phyloP scores from a whole-genome alignment of 2,797 vertebrate genomes.

The Mormyrus proboscirostris region DNA sequence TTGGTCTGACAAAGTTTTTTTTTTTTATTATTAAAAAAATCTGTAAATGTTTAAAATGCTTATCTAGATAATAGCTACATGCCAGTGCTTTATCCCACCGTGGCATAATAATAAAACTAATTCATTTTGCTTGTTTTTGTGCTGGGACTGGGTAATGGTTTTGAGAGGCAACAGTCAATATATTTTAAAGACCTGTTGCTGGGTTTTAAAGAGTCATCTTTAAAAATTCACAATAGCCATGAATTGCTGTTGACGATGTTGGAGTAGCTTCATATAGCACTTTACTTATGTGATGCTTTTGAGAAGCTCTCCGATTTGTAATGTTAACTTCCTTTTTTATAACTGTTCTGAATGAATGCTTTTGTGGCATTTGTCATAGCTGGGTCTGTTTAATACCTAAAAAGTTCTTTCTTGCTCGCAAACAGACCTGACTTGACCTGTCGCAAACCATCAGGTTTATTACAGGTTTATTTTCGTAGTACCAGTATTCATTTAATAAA shows the following conservation, averaged over 20 bases:
- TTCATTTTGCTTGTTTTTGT: background rate
- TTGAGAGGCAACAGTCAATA: background rate
- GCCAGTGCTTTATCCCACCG: background rate
- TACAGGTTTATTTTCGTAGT: background rate
- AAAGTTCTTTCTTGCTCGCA: background rate
- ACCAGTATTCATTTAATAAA: background rate
- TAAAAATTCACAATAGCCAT: background rate
- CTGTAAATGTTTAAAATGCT: background rate
- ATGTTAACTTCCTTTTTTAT: background rate
- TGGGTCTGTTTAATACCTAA: background rate
- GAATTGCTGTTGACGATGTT: background rate
- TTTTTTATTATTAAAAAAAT: background rate
- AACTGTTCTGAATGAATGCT: background rate
- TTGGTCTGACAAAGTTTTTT: background rate
- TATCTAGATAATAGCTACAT: background rate
- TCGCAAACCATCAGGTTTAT: background rate
- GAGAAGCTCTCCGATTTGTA: background rate
- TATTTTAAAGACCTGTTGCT: background rate
- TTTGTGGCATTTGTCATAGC: background rate
- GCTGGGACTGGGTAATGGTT: background rate
- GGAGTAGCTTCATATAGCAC: background rate
- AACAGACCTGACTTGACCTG: background rate
- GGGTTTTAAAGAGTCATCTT: background rate
- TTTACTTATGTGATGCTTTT: slow-evolving; percentile 2
- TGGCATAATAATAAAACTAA: background rate